Evolutionary conservation across 2,113 vertebrate genomes (phyloP), one percentile per base, ranked within the genome.

Genomic region (Actenoides lindsayi): DNA sequence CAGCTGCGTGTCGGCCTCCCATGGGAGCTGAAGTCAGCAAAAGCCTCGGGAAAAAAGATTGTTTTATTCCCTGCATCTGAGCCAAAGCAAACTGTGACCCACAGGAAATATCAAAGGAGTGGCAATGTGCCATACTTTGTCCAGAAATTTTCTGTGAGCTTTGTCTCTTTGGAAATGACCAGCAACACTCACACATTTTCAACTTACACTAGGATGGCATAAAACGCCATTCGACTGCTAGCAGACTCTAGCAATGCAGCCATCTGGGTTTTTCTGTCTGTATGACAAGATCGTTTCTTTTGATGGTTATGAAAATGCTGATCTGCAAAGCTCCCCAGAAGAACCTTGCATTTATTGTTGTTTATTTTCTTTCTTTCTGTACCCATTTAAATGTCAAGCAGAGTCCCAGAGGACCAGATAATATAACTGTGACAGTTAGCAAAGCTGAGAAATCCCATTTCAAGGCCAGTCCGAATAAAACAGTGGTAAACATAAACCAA

Each of bases 281-380:
- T 42, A 41, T 54, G 81, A 89, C 51, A 95, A 81, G 51, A 87
- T 83, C 10, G 74, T 74, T 93, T 87, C 60, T 96, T 97, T 56
- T 82, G 76, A 86, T 84, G 65, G 65, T n/a, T 80, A 93, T 92
- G 59, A 94, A 97, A 97, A 95, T 44, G 80, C 89, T 93, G 87
- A 95, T 71, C 57, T 50, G 90, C 70, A 96, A 63, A 93, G 67
- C 68, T 95, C 79, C 51, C 48, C 27, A 75, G 87, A 6, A 83
- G 67, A 97, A 82, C 77, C 65, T 28, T 57, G 18, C 19, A 46
- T 94, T 96, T 28, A 35, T 21, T 31, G 25, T 68, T 82, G 67
- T 64, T 90, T 88, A 71, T 68, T 90, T 85, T 68, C 20, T 82
- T 90, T 82, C 56, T 87, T 83, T 80, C n/a, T 39, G 9, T 78